Conservation (phyloP, 2,797 vertebrate species). For the Falco berigora region DNA sequence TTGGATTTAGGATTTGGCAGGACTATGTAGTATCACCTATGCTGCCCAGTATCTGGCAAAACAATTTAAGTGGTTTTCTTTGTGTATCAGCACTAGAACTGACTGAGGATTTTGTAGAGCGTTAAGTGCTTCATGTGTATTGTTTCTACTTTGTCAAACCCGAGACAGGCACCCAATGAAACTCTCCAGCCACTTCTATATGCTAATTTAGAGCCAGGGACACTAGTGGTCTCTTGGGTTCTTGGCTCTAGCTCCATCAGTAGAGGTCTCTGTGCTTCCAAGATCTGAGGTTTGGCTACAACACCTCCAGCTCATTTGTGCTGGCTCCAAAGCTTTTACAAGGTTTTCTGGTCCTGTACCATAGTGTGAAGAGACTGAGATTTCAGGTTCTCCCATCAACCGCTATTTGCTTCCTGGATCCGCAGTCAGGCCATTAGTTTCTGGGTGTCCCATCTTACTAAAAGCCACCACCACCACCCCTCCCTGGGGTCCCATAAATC, state of each 20-base stretch:
- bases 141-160: not conserved
- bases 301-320: not conserved
- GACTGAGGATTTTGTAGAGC: not conserved
- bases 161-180: not conserved
- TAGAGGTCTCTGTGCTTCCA: not conserved
- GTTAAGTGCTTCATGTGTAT: not conserved
- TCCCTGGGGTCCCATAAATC: rapidly evolving
- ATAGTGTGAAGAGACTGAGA: not conserved
- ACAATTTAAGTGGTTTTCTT: not conserved
- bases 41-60: not conserved
- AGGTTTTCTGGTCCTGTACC: not conserved
- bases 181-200: not conserved
- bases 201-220: not conserved
- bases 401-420: not conserved
- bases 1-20: not conserved
- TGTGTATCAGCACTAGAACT: not conserved
- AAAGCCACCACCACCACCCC: not conserved
- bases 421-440: not conserved
- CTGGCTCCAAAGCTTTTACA: not conserved
- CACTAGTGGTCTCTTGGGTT: not conserved
- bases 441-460: not conserved
- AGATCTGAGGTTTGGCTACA: not conserved
- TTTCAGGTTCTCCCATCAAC: not conserved
- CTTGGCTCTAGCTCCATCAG: not conserved
- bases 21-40: not conserved